Percentiles rank a stretch among this genome's conserved stretches.
Evolutionary conservation across 2,113 vertebrate species (phyloP).

Genomic region (Rhipidura dahli): DNA sequence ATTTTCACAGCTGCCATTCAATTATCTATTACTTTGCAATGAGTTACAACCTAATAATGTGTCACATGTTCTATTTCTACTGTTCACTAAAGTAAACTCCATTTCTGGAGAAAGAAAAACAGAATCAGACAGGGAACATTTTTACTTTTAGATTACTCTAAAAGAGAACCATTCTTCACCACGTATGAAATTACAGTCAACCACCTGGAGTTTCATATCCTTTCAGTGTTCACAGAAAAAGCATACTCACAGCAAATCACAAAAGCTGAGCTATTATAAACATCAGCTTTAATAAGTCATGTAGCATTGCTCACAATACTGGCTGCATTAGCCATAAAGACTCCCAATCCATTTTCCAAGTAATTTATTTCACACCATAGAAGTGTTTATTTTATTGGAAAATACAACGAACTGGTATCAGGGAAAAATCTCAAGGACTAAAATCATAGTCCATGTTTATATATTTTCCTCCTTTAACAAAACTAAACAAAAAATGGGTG

Average conservation of each 20-base stretch:
- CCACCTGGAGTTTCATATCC: conserved; percentile 41
- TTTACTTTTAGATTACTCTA: not conserved
- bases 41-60: not conserved
- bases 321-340: not conserved
- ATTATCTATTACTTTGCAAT: not conserved
- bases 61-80: not conserved
- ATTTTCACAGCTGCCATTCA: not conserved
- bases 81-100: not conserved
- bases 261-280: not conserved
- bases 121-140: not conserved
- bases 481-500: not conserved
- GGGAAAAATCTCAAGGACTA: not conserved
- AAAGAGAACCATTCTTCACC: not conserved
- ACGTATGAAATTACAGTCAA: conserved; percentile 18
- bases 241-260: not conserved
- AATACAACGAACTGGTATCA: not conserved
- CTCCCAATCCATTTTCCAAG: not conserved
- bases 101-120: not conserved
- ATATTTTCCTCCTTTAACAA: not conserved
- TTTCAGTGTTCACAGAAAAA: not conserved
- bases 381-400: not conserved
- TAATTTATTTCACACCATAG: not conserved
- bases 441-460: not conserved
- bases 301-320: not conserved
- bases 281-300: not conserved